phyloP scores from a whole-genome alignment of 2,797 vertebrate species.

The Sus cebifrons region DNA sequence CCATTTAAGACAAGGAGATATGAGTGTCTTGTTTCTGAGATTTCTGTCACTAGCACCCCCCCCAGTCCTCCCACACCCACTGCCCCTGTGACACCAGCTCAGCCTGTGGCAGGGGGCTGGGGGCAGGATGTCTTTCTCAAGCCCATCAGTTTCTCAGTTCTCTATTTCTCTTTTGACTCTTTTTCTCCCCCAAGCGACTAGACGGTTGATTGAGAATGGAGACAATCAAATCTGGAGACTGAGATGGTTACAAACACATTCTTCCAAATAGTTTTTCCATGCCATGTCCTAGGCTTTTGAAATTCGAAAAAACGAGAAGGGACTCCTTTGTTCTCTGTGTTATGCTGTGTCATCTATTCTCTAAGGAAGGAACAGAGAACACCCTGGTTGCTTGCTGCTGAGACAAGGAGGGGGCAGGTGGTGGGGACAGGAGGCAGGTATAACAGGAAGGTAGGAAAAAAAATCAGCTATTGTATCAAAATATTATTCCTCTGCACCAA shows the following conservation, averaged over 20 bases:
- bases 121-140: not conserved
- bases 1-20: not conserved
- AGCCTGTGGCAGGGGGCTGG: not conserved
- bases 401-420: not conserved
- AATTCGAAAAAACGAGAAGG: constrained; percentile 59
- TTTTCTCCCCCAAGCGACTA: not conserved
- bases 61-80: not conserved
- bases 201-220: constrained; percentile 29
- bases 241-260: constrained; percentile 31
- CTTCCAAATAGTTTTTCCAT: constrained; percentile 50
- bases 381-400: not conserved
- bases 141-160: not conserved
- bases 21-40: not conserved
- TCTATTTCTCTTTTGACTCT: not conserved
- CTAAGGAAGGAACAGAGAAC: not conserved
- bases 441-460: not conserved
- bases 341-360: constrained; percentile 58
- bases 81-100: not conserved
- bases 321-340: constrained; percentile 57
- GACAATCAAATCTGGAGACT: constrained; percentile 38
- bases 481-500: constrained; percentile 63
- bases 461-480: constrained; percentile 72
- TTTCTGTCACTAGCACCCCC: not conserved
- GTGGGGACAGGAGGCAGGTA: not conserved
- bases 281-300: constrained; percentile 51